Conservation (phyloP, 2,113 vertebrate genomes). For the Perca schrenkii region DNA sequence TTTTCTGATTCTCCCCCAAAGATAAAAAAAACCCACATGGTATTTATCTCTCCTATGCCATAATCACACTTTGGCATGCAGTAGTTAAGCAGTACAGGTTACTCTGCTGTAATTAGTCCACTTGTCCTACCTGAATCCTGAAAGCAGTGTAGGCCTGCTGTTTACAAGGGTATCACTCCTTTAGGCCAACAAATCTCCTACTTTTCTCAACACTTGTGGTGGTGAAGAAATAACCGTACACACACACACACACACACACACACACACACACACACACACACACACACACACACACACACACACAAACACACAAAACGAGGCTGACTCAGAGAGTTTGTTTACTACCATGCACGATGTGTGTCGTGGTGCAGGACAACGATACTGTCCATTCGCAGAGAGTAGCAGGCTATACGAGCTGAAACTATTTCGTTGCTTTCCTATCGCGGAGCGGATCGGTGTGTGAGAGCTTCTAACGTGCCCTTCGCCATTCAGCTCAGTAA, state of each 20-base stretch:
- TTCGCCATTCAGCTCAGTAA: constrained; percentile 75
- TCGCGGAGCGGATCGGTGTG: constrained; percentile 66
- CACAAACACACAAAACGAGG: constrained; percentile 14
- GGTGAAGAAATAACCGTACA: constrained; percentile 60
- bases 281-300: constrained; percentile 15
- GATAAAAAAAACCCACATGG: constrained; percentile 34
- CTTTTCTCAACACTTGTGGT: constrained; percentile 70
- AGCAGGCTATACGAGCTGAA: constrained; percentile 16
- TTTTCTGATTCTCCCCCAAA: constrained; percentile 25
- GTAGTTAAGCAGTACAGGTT: constrained; percentile 57
- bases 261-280: constrained; percentile 18
- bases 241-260: constrained; percentile 8
- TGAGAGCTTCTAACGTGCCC: constrained; percentile 66
- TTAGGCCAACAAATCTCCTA: constrained; percentile 58
- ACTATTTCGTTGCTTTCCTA: constrained; percentile 61
- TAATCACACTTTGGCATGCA: constrained; percentile 61
- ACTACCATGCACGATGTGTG: constrained; percentile 61
- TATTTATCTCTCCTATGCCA: constrained; percentile 33
- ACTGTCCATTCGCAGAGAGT: constrained; percentile 55
- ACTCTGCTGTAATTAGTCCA: constrained; percentile 67
- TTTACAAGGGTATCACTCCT: constrained; percentile 45
- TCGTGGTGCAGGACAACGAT: constrained; percentile 57
- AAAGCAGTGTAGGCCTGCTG: constrained; percentile 53
- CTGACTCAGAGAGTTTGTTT: constrained; percentile 59
- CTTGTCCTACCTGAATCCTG: constrained; percentile 67